Evolutionary conservation across 2,888 invertebrate species (phyloP), one percentile per base, ranked within the genome.

Genomic region (Tupiocoris notatus): DNA sequence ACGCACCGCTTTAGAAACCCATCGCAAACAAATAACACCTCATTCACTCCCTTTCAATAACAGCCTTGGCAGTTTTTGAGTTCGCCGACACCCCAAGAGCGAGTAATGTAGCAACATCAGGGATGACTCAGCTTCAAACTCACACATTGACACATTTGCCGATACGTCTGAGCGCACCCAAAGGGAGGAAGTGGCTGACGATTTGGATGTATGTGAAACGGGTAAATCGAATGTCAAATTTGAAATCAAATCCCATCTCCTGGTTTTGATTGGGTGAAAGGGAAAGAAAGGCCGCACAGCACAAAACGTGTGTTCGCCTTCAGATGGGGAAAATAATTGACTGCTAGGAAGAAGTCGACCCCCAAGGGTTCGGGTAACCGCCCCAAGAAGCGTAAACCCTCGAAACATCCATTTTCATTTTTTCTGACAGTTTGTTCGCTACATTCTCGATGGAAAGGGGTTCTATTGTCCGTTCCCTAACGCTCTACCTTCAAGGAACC

Each of bases 181-280:
- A n/a, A n/a, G n/a, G n/a, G n/a, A n/a, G n/a, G n/a, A n/a, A n/a
- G n/a, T n/a, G n/a, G n/a, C n/a, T 39, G 3, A 39, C 39, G 12
- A 39, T 12, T 39, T n/a, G n/a, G n/a, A 12, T 39, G 39, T 39
- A 12, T 39, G 39, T 65, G 39, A 65, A 39, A 65, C n/a, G 20
- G 20, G 64, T 39, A 65, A 65, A 65, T 65, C 39, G 65, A 65
- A 65, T 65, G 65, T 65, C 65, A 65, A 65, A 65, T 65, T 65
- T 65, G 65, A 65, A 65, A 65, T 39, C 39, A 39, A 39, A 39
- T 39, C 39, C 39, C 39, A 39, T 39, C 39, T 39, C 39, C 39
- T 39, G 39, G 39, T 39, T 39, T 39, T 39, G 39, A 39, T 39
- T 39, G 39, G 39, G 39, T 39, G 39, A 39, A 39, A 39, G 6